Conservation (phyloP, 2,797 vertebrate species). For the Pipistrellus kuhlii region DNA sequence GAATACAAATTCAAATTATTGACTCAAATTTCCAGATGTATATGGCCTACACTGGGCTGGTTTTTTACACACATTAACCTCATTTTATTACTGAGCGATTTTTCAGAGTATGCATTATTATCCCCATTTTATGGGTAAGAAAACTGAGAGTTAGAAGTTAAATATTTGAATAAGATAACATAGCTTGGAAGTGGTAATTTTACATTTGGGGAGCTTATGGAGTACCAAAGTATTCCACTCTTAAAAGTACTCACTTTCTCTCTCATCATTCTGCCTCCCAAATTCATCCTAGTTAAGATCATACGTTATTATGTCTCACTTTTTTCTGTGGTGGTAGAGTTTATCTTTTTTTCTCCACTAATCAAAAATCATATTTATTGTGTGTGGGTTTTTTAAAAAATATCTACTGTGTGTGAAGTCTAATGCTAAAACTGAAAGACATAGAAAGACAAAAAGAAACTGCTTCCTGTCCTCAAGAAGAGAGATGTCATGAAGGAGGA, state of each 20-base stretch:
- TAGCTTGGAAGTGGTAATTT: background rate
- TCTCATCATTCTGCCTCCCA: background rate
- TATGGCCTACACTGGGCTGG: background rate
- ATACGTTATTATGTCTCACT: background rate
- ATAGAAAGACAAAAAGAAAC: background rate
- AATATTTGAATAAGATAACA: background rate
- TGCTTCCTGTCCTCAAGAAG: background rate
- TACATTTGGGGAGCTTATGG: background rate
- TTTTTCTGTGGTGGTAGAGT: background rate
- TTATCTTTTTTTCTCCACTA: background rate
- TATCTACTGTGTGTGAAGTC: background rate
- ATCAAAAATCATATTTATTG: background rate
- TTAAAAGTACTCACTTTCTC: background rate
- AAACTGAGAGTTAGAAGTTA: background rate
- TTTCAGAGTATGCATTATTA: background rate
- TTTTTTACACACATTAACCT: background rate
- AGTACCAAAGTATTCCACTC: background rate
- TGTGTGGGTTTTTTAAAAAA: background rate
- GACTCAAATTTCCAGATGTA: background rate
- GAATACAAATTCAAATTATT: background rate
- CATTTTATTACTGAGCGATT: background rate
- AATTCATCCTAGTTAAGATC: background rate
- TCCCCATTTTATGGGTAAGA: background rate
- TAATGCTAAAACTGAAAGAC: background rate
- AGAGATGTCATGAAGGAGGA: background rate